Conservation (phyloP, 2,113 vertebrate genomes). For the Charadrius vociferus region DNA sequence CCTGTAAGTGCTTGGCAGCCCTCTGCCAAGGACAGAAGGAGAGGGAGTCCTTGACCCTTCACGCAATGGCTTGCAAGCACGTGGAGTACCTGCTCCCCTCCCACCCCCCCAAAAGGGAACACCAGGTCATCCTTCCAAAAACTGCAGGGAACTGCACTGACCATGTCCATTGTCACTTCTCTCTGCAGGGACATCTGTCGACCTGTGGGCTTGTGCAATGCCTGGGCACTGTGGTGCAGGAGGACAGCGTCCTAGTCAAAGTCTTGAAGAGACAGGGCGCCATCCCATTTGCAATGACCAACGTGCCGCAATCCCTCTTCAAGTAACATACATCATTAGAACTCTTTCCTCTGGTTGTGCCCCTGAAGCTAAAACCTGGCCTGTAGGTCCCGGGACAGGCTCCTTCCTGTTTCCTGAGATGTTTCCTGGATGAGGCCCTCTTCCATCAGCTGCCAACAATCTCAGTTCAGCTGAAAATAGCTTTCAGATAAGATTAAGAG, state of each 20-base stretch:
- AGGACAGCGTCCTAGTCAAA: conserved; percentile 80
- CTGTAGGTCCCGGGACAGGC: background rate
- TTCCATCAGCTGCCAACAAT: background rate
- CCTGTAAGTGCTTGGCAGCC: background rate
- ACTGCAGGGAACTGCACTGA: background rate
- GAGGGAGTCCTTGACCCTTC: background rate
- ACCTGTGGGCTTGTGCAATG: conserved; percentile 78
- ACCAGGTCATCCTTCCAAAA: background rate
- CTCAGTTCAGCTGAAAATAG: background rate
- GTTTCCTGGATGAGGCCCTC: background rate
- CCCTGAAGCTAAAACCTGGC: background rate
- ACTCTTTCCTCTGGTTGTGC: background rate
- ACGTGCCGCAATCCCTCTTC: conserved; percentile 80
- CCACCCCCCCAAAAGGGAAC: too few relatives aligned
- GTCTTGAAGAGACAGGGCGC: conserved; percentile 88
- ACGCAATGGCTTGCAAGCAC: background rate
- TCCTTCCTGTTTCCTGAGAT: background rate
- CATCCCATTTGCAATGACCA: conserved; percentile 87
- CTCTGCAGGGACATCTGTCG: conserved; percentile 76
- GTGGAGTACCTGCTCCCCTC: background rate
- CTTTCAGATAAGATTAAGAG: background rate
- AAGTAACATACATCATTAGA: conserved; percentile 66
- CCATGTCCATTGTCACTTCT: accelerated
- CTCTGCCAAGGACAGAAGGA: background rate
- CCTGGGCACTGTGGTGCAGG: conserved; percentile 51